These are phyloP conservation scores for Syngnathoides biaculeatus DNA, from an alignment of 2,113 vertebrate genomes.

Conservation along the genomic window DNA sequence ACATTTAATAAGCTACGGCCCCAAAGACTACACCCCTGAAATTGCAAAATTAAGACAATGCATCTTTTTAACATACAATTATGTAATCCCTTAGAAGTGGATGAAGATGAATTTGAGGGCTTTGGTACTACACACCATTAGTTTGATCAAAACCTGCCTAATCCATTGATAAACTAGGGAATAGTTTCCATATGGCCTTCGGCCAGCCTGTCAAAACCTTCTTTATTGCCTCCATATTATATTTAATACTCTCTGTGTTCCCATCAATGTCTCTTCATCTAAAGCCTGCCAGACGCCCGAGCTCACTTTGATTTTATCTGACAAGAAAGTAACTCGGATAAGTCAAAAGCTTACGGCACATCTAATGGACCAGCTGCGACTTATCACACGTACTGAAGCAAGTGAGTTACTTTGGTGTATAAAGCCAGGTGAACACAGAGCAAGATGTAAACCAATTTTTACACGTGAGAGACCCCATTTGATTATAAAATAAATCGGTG, in stretches of 20 bases:
- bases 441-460: not conserved
- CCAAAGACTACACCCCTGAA: not conserved
- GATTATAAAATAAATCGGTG: no score
- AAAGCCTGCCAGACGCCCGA: conserved; percentile 28
- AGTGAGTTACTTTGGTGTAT: not conserved
- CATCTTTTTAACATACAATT: not conserved
- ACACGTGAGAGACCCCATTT: no score
- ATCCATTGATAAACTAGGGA: not conserved
- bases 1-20: not conserved
- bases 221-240: conserved; percentile 11
- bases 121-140: not conserved
- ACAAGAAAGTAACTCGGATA: conserved; percentile 44
- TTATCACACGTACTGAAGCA: conserved; percentile 15
- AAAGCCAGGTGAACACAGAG: not conserved
- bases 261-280: conserved; percentile 2
- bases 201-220: not conserved
- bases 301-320: conserved; percentile 27
- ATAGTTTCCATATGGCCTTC: not conserved
- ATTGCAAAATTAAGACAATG: not conserved
- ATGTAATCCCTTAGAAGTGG: not conserved
- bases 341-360: conserved; percentile 28
- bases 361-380: conserved; percentile 25
- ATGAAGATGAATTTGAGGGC: not conserved
- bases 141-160: not conserved
- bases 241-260: conserved; percentile 8